Base-by-base conservation (phyloP, 1,140 invertebrate species). In the Aricia agestis region DNA sequence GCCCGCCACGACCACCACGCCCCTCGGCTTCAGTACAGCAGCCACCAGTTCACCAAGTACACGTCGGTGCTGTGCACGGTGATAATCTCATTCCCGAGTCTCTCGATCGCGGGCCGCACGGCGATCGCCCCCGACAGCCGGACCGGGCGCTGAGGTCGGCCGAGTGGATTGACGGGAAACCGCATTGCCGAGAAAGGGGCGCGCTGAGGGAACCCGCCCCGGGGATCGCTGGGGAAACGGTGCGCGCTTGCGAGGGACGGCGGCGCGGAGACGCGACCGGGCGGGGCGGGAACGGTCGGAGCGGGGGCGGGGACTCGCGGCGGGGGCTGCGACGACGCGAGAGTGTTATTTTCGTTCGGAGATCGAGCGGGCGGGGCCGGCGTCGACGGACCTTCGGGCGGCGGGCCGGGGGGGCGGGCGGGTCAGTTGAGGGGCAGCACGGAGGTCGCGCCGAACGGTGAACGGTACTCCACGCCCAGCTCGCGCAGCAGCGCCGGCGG, bases 371-470 rank as follows among this genome's bases (percentile, higher is more conserved):
- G 9, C 58, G 58, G 58, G n/a, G 25, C 25, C 25, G 25, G 25
- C 25, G 25, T 25, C 25, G 25, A 25, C 25, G 1, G 25, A 25
- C 25, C 25, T 1, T 25, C 58, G 15, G 15, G n/a, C 58, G 58
- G 58, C 7, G 58, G 58, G n/a, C 58, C 58, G n/a, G n/a, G 4
- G 17, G n/a, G n/a, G n/a, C n/a, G 6, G 2, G n/a, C 7, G 45
- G 17, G 93, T 93, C 74, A 93, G 93, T 98, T 95, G 75, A 98
- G 93, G 73, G 97, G 95, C 92, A 98, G 97, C 78, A 97, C 94
- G 91, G 97, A 96, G 90, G 97, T 96, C 59, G 97, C 95, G 73
- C 96, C 97, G 91, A 98, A 98, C 6, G 97, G 97, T 71, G 97
- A 96, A 78, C 94, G 94, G 88, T 98, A 98, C 45, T 93, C 94